phyloP scores from a whole-genome alignment of 30 jellyfish, hydroid and myxozoan species.

The Hydra vulgaris region DNA sequence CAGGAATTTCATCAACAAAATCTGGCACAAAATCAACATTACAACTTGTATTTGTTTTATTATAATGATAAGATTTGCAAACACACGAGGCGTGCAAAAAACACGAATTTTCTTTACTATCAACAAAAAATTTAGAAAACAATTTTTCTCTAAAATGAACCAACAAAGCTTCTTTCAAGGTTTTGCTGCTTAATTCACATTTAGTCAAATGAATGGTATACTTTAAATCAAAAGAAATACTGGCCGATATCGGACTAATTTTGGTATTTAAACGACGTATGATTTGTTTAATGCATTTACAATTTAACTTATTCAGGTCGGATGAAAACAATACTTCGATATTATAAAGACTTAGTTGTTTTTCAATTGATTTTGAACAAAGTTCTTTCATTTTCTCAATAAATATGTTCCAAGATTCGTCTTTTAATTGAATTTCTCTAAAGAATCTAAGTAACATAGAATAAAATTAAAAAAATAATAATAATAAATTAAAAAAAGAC shows the following conservation, averaged over 20 bases:
- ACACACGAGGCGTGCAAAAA: not conserved
- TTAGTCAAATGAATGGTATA: not conserved
- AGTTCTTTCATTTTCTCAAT: not conserved
- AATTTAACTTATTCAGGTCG: not conserved
- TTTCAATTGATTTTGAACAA: not conserved
- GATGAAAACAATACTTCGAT: not conserved
- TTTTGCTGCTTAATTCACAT: not conserved
- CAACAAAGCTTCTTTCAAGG: not conserved
- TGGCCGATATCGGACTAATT: not conserved
- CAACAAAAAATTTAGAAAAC: not conserved
- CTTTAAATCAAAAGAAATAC: not conserved
- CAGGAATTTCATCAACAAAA: constrained; percentile 13
- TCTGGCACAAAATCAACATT: constrained; percentile 10
- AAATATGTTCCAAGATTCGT: not conserved
- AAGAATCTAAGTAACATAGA: not conserved
- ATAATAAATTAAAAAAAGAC: too few relatives aligned
- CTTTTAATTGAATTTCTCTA: not conserved
- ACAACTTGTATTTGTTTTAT: not conserved
- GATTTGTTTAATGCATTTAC: not conserved
- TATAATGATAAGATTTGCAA: not conserved
- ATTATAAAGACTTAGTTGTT: too few relatives aligned
- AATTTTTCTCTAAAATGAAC: not conserved
- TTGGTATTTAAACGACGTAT: not conserved
- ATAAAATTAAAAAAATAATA: too few relatives aligned
- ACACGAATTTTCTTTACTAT: not conserved